Conservation (phyloP, 2,113 vertebrate genomes). For the Macroglossus sobrinus region DNA sequence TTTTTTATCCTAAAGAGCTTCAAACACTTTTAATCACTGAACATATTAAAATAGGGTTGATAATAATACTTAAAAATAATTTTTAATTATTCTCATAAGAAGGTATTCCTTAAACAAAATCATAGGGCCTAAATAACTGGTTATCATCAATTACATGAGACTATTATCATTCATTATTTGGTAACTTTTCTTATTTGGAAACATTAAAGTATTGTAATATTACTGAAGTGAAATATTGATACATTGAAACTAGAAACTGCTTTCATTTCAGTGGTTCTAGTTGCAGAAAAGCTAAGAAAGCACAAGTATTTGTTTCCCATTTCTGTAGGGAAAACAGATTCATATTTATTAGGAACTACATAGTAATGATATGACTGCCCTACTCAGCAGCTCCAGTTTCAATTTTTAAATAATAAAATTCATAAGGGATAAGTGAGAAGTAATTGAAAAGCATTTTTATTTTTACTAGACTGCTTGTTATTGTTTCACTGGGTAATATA, state of each 20-base stretch:
- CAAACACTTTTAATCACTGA: slow-evolving; percentile 87
- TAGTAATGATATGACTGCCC: background rate
- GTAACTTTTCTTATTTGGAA: slow-evolving; percentile 74
- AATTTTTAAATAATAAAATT: slow-evolving; percentile 29
- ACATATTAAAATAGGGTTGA: slow-evolving; percentile 82
- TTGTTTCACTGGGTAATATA: slow-evolving; percentile 52
- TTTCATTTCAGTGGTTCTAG: background rate
- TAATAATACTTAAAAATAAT: slow-evolving; percentile 82
- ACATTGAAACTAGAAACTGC: background rate
- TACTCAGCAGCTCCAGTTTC: background rate
- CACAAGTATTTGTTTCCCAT: background rate
- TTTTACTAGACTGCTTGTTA: slow-evolving; percentile 52
- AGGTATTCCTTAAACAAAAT: slow-evolving; percentile 79
- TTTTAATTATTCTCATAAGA: slow-evolving; percentile 79
- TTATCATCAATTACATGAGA: slow-evolving; percentile 66
- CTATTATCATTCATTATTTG: slow-evolving; percentile 74
- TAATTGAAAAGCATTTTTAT: slow-evolving; percentile 62
- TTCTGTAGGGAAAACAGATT: background rate
- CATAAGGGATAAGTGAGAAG: slow-evolving; percentile 62
- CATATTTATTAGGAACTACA: background rate
- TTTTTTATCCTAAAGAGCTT: slow-evolving; percentile 84
- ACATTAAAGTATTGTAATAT: slow-evolving; percentile 69
- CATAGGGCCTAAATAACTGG: slow-evolving; percentile 73
- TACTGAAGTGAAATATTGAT: slow-evolving; percentile 77
- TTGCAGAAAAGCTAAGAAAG: background rate